phyloP scores from a whole-genome alignment of 2,113 vertebrate genomes.

The Circaetus cinerascens region DNA sequence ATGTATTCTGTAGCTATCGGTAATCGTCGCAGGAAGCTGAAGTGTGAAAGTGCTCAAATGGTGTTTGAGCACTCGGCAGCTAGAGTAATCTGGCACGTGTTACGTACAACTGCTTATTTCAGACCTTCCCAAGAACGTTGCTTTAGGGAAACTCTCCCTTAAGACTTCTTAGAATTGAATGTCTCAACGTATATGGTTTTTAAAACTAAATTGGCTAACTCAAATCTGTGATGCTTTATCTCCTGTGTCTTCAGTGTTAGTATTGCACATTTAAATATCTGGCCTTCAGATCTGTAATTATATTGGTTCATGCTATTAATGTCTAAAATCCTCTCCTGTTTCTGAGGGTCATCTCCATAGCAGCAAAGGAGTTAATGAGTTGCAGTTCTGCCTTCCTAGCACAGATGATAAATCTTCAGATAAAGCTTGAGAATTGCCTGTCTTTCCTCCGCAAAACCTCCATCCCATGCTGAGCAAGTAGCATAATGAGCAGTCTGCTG shows the following conservation, averaged over 20 bases:
- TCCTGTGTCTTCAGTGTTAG: neutral
- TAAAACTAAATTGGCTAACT: neutral
- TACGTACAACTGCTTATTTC: neutral
- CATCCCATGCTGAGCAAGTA: neutral
- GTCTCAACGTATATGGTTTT: neutral
- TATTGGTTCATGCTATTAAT: neutral
- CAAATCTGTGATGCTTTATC: neutral
- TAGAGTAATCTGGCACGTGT: neutral
- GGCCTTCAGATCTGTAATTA: neutral
- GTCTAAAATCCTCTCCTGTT: neutral
- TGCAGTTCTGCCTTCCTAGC: neutral
- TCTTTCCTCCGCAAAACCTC: neutral
- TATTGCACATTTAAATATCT: neutral
- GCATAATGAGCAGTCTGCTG: neutral
- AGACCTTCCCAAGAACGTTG: neutral
- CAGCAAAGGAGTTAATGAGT: neutral
- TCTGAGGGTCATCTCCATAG: neutral
- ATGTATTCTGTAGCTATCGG: neutral
- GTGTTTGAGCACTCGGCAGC: neutral
- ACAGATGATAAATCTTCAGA: neutral
- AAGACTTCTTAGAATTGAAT: neutral
- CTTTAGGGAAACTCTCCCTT: neutral
- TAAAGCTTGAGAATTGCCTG: neutral
- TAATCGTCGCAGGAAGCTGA: neutral
- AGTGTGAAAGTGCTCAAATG: neutral